Conservation (phyloP, 2,113 vertebrate species). For the Capreolus pygargus region DNA sequence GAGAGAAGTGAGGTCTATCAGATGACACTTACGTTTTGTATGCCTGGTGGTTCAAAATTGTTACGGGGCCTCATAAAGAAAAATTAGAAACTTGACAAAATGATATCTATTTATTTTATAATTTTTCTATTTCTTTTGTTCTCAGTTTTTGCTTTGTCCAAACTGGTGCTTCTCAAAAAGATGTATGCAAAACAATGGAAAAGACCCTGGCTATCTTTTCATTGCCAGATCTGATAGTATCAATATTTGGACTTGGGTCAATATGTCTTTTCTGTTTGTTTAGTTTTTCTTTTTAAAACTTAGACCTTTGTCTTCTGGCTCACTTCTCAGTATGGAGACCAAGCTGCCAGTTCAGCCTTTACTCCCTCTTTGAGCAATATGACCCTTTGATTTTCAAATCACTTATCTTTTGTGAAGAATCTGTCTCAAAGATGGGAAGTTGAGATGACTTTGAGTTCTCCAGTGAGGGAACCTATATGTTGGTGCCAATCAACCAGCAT, state of each 20-base stretch:
- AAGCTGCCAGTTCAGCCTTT: background rate
- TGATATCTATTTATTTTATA: background rate
- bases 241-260: background rate
- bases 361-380: background rate
- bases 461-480: conserved; percentile 1
- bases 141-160: background rate
- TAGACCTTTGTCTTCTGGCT: background rate
- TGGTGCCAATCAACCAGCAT: conserved; percentile 1
- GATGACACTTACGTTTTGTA: background rate
- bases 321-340: background rate
- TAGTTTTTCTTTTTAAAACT: background rate
- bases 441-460: conserved; percentile 31
- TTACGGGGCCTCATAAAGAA: background rate
- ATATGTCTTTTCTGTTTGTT: background rate
- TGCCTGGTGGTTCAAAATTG: background rate
- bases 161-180: background rate
- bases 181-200: background rate
- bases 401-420: conserved; percentile 29
- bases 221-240: background rate
- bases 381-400: conserved; percentile 38
- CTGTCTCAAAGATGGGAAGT: conserved; percentile 38
- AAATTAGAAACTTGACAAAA: background rate
- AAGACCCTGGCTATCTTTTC: background rate
- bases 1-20: background rate
- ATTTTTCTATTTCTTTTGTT: background rate